Evolutionary conservation across 2,797 vertebrate species (phyloP), one percentile per base, ranked within the genome.

Genomic region (Sciurus vulgaris): DNA sequence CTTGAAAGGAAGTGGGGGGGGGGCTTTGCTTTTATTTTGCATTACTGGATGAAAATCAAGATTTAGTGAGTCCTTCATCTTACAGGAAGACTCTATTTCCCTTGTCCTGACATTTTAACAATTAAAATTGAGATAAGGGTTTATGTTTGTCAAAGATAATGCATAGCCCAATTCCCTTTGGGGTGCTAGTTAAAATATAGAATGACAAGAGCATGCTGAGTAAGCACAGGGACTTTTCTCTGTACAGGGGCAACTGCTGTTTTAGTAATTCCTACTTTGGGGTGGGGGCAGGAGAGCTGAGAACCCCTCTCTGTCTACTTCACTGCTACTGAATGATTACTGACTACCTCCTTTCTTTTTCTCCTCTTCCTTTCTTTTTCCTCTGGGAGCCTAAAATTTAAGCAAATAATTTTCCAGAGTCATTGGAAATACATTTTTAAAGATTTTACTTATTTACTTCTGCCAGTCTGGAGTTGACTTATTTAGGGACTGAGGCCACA

Each of bases 41-140:
- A 35, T 72, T 67, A 28, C 2, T n/a, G 67, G 30, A 24, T 81
- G 67, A 59, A 89, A 76, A 69, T 79, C 38, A 72, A 88, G 61
- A 51, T 83, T 51, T 20, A 8, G 7, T 15, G 73, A 74, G 33
- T 61, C 63, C 22, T 92, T 91, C 2, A 18, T 59, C 41, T 24
- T 44, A 4, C 0, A 9, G 49, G 77, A 86, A 15, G 44, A 24
- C 51, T 24, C 56, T 72, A 5, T 33, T 95, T 96, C 76, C 20
- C 47, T 70, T 49, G 47, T 22, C 67, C 3, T 54, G 72, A 76
- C 5, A 15, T 59, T 92, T 90, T 87, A 96, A 90, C 10, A 85
- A 49, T 77, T 86, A 69, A 89, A 94, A 89, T n/a, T n/a, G 76
- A 63, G 72, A 84, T n/a, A 51, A 78, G 22, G 35, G 9, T 63